These are phyloP conservation scores for Limanda limanda DNA, from an alignment of 2,113 vertebrate species.

Conservation along the genomic window DNA sequence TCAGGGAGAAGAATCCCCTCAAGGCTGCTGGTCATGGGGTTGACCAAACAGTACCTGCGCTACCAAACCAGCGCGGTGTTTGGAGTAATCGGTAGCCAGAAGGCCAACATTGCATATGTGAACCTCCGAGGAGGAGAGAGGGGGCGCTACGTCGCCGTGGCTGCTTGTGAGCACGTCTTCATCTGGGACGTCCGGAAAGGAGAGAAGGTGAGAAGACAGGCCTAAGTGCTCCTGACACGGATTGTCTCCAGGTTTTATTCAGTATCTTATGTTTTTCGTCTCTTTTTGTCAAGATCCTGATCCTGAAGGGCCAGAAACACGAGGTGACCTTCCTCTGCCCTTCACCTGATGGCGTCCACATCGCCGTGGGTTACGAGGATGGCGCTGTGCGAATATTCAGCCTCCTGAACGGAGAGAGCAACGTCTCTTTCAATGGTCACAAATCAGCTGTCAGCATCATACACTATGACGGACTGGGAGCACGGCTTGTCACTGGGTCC, in stretches of 20 bases:
- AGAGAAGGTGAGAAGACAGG: slow-evolving; percentile 87
- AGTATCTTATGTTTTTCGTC: background rate
- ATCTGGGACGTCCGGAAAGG: slow-evolving; percentile 95
- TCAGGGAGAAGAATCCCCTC: slow-evolving; percentile 13
- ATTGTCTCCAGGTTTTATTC: background rate
- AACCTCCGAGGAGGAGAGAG: slow-evolving; percentile 88
- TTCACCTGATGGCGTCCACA: slow-evolving; percentile 90
- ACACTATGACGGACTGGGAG: slow-evolving; percentile 90
- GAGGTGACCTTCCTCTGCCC: slow-evolving; percentile 92
- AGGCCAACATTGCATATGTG: slow-evolving; percentile 87
- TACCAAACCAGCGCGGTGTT: slow-evolving; percentile 89
- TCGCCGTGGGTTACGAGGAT: slow-evolving; percentile 95
- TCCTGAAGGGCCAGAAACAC: slow-evolving; percentile 92
- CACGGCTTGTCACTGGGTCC: slow-evolving; percentile 91
- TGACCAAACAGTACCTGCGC: slow-evolving; percentile 96
- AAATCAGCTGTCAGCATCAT: slow-evolving; percentile 90
- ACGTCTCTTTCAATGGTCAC: slow-evolving; percentile 93
- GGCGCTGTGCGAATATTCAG: slow-evolving; percentile 91
- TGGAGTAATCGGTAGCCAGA: slow-evolving; percentile 90
- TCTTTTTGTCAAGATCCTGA: slow-evolving; percentile 85
- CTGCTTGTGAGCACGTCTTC: slow-evolving; percentile 95
- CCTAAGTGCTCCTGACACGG: background rate
- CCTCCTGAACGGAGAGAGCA: slow-evolving; percentile 89
- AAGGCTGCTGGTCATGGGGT: slow-evolving; percentile 84
- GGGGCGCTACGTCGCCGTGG: slow-evolving; percentile 91